Evolutionary conservation across 2,113 vertebrate genomes (phyloP).

Genomic region (Taurulus bubalis): DNA sequence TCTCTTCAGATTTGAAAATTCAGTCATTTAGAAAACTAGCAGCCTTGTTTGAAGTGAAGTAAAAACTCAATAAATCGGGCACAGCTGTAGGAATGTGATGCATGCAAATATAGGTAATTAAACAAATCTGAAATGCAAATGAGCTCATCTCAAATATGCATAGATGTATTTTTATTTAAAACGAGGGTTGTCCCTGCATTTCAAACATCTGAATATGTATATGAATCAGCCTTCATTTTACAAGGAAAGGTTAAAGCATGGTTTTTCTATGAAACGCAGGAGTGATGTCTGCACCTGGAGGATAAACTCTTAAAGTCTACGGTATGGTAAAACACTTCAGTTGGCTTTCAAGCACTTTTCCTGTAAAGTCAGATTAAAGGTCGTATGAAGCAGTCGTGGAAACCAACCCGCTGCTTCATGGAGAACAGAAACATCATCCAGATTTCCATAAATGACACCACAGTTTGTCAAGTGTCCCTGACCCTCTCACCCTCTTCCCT

Average conservation of each 20-base stretch:
- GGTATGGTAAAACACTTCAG: background rate
- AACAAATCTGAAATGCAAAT: conserved; percentile 67
- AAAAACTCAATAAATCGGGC: conserved; percentile 50
- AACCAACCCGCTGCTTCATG: conserved; percentile 13
- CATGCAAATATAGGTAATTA: conserved; percentile 66
- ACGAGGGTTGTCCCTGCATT: conserved; percentile 22
- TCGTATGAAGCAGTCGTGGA: background rate
- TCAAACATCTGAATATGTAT: conserved; percentile 52
- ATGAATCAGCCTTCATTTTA: conserved; percentile 24
- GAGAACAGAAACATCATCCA: conserved; percentile 13
- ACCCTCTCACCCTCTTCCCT: background rate
- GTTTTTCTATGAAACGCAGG: conserved; percentile 20
- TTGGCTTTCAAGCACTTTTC: conserved; percentile 3
- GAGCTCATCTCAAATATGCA: conserved; percentile 18
- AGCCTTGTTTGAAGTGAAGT: conserved; percentile 42
- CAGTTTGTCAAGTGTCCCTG: background rate
- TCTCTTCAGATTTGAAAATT: background rate
- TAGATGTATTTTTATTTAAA: conserved; percentile 51
- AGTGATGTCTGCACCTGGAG: conserved; percentile 34
- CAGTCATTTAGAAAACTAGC: conserved; percentile 26
- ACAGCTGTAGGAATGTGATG: conserved; percentile 65
- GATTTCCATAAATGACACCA: background rate
- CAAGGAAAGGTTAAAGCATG: conserved; percentile 34
- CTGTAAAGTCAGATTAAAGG: conserved; percentile 4
- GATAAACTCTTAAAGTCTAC: conserved; percentile 3